phyloP scores from a whole-genome alignment of 1,140 invertebrate genomes.

The Pemphigus obesinymphae region DNA sequence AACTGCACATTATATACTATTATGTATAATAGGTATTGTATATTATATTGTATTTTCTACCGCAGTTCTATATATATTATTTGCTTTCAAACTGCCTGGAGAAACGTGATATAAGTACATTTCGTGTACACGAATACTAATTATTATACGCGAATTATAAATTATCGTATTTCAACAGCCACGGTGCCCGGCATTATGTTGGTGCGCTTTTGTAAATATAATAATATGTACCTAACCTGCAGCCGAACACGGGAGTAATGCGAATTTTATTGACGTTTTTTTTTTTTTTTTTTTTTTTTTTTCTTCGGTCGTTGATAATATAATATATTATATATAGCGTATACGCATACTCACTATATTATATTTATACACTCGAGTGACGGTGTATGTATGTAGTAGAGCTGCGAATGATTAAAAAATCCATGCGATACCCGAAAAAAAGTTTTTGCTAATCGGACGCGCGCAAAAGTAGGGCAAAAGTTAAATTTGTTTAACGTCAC shows the following conservation, averaged over 20 bases:
- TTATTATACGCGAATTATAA: neutral
- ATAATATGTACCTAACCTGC: no score
- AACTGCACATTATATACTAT: neutral
- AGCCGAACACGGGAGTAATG: no score
- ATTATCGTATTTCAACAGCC: neutral
- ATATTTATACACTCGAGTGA: neutral
- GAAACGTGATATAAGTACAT: neutral
- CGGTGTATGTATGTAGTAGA: neutral
- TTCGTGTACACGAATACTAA: neutral
- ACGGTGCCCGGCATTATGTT: no score
- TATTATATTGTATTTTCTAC: no score
- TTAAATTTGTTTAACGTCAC: constrained; percentile 1
- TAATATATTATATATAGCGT: no score
- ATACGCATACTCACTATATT: no score
- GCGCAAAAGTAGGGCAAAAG: neutral
- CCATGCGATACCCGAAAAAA: neutral
- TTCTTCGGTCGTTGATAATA: no score
- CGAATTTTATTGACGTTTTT: no score
- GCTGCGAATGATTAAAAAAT: neutral
- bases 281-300: no score
- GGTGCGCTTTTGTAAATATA: no score
- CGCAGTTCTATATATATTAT: neutral
- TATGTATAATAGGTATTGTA: no score
- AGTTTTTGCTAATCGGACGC: neutral
- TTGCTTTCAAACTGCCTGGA: neutral